Conservation (phyloP, 2,797 vertebrate species). For the Enteromius viviparus region DNA sequence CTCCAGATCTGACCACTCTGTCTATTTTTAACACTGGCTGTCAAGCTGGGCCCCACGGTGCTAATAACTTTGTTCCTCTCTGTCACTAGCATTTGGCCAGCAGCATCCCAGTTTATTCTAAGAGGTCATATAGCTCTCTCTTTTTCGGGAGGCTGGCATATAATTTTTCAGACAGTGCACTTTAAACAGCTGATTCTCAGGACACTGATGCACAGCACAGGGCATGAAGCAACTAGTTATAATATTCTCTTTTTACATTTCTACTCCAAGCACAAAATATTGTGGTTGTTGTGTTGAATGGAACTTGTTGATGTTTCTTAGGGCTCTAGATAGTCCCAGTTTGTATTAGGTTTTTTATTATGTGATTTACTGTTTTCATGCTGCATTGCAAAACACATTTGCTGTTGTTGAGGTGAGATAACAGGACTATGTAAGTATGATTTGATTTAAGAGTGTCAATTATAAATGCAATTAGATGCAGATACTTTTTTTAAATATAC, state of each 20-base stretch:
- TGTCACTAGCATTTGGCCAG: constrained; percentile 67
- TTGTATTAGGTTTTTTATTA: neutral
- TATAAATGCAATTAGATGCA: neutral
- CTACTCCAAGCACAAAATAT: constrained; percentile 15
- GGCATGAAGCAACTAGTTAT: neutral
- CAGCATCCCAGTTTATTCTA: constrained; percentile 54
- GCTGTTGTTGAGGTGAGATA: neutral
- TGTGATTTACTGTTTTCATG: neutral
- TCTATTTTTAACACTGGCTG: constrained; percentile 77
- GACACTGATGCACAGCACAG: neutral
- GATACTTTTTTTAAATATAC: neutral
- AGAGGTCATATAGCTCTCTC: constrained; percentile 48
- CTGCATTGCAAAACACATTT: neutral
- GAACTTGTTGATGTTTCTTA: constrained; percentile 1
- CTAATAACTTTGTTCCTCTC: constrained; percentile 81
- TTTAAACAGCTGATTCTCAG: constrained; percentile 54
- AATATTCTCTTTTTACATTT: neutral
- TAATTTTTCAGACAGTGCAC: constrained; percentile 58
- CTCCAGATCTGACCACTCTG: constrained; percentile 68
- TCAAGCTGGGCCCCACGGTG: constrained; percentile 68
- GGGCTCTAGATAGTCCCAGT: neutral
- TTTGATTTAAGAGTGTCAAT: neutral
- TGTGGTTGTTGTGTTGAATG: constrained; percentile 14
- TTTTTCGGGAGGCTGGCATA: constrained; percentile 26
- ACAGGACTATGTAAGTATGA: neutral